Conservation (phyloP, 2,888 invertebrate genomes). For the Caenorhabditis angaria region DNA sequence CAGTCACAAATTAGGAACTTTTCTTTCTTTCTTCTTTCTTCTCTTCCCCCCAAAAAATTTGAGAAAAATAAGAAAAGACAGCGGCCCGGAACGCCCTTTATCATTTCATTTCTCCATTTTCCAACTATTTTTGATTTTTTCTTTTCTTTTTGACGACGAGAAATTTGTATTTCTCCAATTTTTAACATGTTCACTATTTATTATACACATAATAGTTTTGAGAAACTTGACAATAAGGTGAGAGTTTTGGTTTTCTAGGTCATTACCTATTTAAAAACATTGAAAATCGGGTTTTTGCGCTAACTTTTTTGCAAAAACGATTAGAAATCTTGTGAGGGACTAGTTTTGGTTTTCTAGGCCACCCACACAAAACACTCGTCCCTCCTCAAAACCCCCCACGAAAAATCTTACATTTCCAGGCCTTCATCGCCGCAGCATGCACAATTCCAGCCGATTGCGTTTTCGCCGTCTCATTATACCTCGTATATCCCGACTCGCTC, state of each 20-base stretch:
- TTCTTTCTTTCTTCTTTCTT: background rate
- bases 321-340: too few species aligned
- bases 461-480: conserved; percentile 32
- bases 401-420: conserved; percentile 17
- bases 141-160: background rate
- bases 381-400: background rate
- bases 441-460: conserved; percentile 42
- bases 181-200: background rate
- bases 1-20: background rate
- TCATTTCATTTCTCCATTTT: background rate
- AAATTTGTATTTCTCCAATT: background rate
- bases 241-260: too few species aligned
- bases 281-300: too few species aligned
- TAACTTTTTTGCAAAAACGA: too few species aligned
- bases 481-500: conserved; percentile 42
- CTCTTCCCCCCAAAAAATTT: too few species aligned
- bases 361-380: background rate
- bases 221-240: background rate
- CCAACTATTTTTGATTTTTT: background rate
- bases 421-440: conserved; percentile 38
- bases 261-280: too few species aligned
- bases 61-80: background rate
- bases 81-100: background rate
- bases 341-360: too few species aligned
- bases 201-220: background rate